These are phyloP conservation scores for Montifringilla adamsi DNA, from an alignment of 2,113 vertebrate genomes.

Conservation along the genomic window DNA sequence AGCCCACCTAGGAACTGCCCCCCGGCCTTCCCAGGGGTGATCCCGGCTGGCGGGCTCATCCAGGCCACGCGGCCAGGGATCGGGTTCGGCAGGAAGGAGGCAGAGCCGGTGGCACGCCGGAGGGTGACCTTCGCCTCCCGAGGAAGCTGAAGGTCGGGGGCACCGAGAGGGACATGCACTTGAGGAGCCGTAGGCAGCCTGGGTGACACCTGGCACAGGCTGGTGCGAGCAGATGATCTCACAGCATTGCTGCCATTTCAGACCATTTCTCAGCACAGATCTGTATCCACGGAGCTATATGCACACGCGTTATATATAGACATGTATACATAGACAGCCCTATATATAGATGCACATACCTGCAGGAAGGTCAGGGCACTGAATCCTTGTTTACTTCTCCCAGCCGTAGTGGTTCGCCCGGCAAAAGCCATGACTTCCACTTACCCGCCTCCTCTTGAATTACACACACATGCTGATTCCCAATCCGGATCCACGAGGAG, in stretches of 20 bases:
- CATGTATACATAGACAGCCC: background rate
- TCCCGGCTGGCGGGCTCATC: fast-evolving
- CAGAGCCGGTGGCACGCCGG: background rate
- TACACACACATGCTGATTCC: fast-evolving
- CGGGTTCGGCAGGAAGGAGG: constrained; percentile 31
- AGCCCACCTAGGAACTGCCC: fast-evolving
- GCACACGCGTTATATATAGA: background rate
- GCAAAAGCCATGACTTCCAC: background rate
- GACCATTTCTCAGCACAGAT: background rate
- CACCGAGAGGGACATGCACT: background rate
- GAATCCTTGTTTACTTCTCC: constrained; percentile 9
- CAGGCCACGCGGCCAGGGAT: background rate
- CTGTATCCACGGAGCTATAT: background rate
- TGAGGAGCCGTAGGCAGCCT: background rate
- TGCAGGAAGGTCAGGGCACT: background rate
- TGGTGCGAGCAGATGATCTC: background rate
- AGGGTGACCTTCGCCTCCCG: background rate
- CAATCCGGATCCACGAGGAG: fast-evolving
- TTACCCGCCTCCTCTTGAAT: background rate
- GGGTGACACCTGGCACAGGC: background rate
- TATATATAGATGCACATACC: constrained; percentile 37
- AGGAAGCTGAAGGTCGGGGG: constrained; percentile 26
- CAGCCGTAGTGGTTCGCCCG: background rate
- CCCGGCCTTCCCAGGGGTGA: fast-evolving
- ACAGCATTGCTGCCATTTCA: background rate